Conservation (phyloP, 2,113 vertebrate species). For the Microtus richardsoni region DNA sequence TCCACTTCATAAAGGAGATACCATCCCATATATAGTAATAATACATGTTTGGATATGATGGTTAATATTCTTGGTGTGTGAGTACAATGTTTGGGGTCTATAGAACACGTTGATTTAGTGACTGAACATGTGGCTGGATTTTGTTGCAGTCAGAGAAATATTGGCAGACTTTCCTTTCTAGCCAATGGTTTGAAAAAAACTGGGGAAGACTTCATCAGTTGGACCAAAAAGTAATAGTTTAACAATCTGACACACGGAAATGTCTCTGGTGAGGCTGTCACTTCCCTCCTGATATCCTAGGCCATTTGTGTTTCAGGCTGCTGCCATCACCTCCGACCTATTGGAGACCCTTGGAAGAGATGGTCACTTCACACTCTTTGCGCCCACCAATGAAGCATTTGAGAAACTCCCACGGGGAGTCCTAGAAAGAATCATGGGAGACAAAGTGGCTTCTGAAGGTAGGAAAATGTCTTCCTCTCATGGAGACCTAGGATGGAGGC, state of each 20-base stretch:
- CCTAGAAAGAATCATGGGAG: conserved; percentile 92
- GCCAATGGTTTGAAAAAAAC: background rate
- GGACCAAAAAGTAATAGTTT: background rate
- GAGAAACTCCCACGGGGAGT: conserved; percentile 90
- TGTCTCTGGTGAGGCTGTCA: background rate
- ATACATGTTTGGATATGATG: background rate
- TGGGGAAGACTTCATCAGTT: background rate
- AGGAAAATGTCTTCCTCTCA: conserved; percentile 41
- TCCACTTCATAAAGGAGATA: background rate
- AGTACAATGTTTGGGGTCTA: background rate
- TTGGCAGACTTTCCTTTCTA: conserved; percentile 4
- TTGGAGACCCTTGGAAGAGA: conserved; percentile 91
- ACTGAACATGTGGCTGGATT: background rate
- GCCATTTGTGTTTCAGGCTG: conserved; percentile 85
- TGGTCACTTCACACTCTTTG: conserved; percentile 96
- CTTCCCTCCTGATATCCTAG: background rate
- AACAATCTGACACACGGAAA: background rate
- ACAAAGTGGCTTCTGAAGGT: conserved; percentile 94
- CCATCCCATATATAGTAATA: background rate
- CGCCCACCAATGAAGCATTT: conserved; percentile 97
- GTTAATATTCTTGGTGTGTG: background rate
- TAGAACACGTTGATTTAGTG: background rate
- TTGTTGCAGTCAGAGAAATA: background rate
- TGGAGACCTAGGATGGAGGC: background rate
- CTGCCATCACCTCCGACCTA: conserved; percentile 89